Percentiles rank a stretch among this genome's conserved stretches.
Conservation (phyloP, 2,888 invertebrate species). For the Melanostoma mellinum region DNA sequence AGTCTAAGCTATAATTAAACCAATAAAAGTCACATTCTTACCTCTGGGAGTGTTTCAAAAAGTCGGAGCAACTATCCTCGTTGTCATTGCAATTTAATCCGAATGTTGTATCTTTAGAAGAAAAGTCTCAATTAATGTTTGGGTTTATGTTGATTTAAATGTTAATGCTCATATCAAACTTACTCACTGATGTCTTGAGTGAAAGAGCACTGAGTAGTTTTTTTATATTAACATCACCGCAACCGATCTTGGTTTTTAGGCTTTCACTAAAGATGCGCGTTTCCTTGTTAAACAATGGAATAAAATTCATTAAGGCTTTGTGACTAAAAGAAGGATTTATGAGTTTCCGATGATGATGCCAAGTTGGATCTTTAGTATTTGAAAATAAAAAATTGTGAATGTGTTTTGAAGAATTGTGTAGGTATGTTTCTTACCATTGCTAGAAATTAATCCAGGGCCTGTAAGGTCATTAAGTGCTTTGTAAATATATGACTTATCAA, state of each 20-base stretch:
- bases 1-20: too few relatives aligned
- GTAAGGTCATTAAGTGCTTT: background rate
- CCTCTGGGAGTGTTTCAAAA: background rate
- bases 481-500: constrained; percentile 32
- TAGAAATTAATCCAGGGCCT: constrained; percentile 13
- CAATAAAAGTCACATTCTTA: background rate
- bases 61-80: background rate
- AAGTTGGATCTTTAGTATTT: constrained; percentile 16
- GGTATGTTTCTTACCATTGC: constrained; percentile 17
- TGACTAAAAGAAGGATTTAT: constrained; percentile 37
- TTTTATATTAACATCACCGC: constrained; percentile 30
- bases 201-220: background rate
- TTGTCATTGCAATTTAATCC: background rate
- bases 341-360: constrained; percentile 44
- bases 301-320: constrained; percentile 7
- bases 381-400: background rate
- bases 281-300: constrained; percentile 14
- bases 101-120: constrained; percentile 8
- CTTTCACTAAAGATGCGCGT: background rate
- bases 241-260: background rate
- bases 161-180: background rate
- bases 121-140: background rate
- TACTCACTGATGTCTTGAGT: constrained; percentile 19
- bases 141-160: too few relatives aligned
- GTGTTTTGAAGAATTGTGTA: background rate